These are phyloP conservation scores for Premnoplex brunnescens DNA, from an alignment of 2,797 vertebrate genomes.

Conservation along the genomic window DNA sequence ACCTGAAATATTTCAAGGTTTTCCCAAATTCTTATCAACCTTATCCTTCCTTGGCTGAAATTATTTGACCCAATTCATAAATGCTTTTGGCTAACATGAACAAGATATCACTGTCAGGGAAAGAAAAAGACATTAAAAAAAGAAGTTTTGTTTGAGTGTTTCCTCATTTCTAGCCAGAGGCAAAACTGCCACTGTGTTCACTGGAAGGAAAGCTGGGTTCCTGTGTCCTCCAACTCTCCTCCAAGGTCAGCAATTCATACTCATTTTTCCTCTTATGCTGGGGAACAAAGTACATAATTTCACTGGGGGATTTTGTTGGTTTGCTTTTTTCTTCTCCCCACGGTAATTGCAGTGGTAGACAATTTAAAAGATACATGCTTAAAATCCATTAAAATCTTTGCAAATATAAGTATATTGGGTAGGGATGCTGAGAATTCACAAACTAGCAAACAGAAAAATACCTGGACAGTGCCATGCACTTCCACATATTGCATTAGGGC, in stretches of 20 bases:
- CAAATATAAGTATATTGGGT: background rate
- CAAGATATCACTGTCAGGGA: background rate
- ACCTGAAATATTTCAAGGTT: conserved; percentile 19
- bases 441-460: background rate
- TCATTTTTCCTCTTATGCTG: background rate
- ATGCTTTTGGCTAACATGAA: background rate
- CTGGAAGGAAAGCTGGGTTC: background rate
- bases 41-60: background rate
- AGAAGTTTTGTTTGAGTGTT: conserved; percentile 23
- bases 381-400: background rate
- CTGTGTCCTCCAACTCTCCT: background rate
- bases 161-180: conserved; percentile 16
- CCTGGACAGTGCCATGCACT: background rate
- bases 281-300: background rate
- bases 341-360: background rate
- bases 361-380: background rate
- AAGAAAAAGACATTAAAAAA: background rate
- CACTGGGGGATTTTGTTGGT: background rate
- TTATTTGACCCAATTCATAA: conserved; percentile 25
- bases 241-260: background rate
- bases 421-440: background rate
- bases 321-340: background rate
- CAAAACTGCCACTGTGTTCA: background rate
- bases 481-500: background rate
- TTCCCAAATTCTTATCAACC: conserved; percentile 15